Conservation (phyloP, 2,888 invertebrate genomes). For the Azorinus chamasolen region DNA sequence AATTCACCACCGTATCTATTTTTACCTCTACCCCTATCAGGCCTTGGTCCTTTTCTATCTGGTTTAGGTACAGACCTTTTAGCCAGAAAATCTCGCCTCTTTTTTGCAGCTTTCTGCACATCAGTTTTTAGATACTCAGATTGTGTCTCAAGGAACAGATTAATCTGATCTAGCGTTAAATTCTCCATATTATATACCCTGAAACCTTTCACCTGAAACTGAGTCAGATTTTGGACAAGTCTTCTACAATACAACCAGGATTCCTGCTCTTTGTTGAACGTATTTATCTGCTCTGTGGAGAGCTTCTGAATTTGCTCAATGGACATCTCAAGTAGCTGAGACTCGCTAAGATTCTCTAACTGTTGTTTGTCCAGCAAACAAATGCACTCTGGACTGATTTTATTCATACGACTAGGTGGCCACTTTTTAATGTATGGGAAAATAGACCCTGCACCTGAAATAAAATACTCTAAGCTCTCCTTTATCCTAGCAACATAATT, state of each 20-base stretch:
- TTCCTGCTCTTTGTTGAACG: constrained; percentile 27
- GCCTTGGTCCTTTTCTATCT: too few relatives aligned
- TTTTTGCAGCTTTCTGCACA: too few relatives aligned
- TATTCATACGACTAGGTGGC: constrained; percentile 30
- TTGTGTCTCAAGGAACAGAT: too few relatives aligned
- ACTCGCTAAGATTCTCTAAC: constrained; percentile 23
- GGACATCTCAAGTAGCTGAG: constrained; percentile 11
- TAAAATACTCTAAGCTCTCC: constrained; percentile 45
- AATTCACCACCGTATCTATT: background rate
- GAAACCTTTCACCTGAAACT: constrained; percentile 26
- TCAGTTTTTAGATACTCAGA: too few relatives aligned
- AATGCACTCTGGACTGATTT: constrained; percentile 21
- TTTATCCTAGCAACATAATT: constrained; percentile 33
- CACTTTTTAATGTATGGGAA: constrained; percentile 53
- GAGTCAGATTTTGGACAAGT: constrained; percentile 23
- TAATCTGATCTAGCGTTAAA: constrained; percentile 21
- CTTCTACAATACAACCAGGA: constrained; percentile 8
- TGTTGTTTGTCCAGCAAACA: constrained; percentile 42
- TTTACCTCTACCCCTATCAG: background rate
- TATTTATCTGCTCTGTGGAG: constrained; percentile 40
- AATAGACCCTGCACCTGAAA: constrained; percentile 43
- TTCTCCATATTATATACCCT: constrained; percentile 11
- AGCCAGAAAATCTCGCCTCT: too few relatives aligned
- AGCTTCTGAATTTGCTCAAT: constrained; percentile 36
- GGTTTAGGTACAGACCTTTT: too few relatives aligned